phyloP scores from a whole-genome alignment of 2,797 vertebrate species.

The Sphaeramia orbicularis region DNA sequence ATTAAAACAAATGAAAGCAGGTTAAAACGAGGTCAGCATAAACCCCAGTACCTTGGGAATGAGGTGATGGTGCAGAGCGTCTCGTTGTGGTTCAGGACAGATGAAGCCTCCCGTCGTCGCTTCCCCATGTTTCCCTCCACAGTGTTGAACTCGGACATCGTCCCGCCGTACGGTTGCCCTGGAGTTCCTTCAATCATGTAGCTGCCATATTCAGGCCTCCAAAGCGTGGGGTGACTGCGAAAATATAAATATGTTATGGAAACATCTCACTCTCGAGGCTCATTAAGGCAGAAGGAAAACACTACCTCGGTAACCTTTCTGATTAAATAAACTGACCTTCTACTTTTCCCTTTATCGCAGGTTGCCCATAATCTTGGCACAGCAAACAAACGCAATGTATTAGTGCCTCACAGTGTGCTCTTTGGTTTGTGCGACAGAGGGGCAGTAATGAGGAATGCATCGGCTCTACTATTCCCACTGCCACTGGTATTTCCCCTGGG shows the following conservation, averaged over 20 bases:
- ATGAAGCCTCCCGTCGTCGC: slow-evolving; percentile 92
- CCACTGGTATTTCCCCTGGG: slow-evolving; percentile 65
- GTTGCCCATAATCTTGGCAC: slow-evolving; percentile 45
- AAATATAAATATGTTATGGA: slow-evolving; percentile 28
- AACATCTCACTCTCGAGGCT: slow-evolving; percentile 4
- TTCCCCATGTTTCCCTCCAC: slow-evolving; percentile 98
- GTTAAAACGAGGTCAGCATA: background rate
- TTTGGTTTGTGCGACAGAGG: slow-evolving; percentile 76
- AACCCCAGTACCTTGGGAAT: slow-evolving; percentile 91
- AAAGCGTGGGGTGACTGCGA: slow-evolving; percentile 95
- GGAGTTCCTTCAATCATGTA: slow-evolving; percentile 99
- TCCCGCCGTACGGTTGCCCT: slow-evolving; percentile 96
- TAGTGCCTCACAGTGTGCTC: slow-evolving; percentile 58
- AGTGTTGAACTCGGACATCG: slow-evolving; percentile 99
- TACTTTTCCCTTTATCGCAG: slow-evolving; percentile 24
- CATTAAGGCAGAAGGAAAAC: background rate
- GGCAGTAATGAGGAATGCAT: slow-evolving; percentile 83
- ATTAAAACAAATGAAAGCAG: background rate
- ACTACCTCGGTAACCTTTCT: slow-evolving; percentile 25
- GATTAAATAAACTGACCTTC: slow-evolving; percentile 23
- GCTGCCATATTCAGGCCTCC: slow-evolving; percentile 97
- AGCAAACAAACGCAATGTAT: slow-evolving; percentile 34
- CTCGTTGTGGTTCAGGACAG: slow-evolving; percentile 88
- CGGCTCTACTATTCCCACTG: slow-evolving; percentile 69
- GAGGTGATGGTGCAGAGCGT: slow-evolving; percentile 94